Conservation (phyloP, 2,797 vertebrate genomes). For the Pyrocephalus nanus region DNA sequence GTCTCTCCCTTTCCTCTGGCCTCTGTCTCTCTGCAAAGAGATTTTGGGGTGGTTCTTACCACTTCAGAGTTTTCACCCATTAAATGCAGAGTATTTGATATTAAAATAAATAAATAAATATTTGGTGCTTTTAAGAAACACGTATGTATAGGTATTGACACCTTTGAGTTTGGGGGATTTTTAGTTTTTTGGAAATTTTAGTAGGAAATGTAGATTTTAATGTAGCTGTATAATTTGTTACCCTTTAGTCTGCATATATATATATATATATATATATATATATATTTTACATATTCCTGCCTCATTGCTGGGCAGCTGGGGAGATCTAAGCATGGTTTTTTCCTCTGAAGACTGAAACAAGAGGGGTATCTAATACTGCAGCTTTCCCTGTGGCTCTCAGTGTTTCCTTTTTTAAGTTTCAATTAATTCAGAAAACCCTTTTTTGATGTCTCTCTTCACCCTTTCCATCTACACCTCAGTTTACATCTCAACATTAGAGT, state of each 20-base stretch:
- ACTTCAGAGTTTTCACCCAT: neutral
- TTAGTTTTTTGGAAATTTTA: no score
- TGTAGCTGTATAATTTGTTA: no score
- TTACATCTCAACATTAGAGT: neutral
- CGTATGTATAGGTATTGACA: no score
- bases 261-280: no score
- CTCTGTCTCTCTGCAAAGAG: neutral
- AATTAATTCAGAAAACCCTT: neutral
- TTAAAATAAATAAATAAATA: no score
- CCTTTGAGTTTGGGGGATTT: no score
- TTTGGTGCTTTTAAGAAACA: neutral
- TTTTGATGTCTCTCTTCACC: neutral
- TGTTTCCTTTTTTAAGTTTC: neutral
- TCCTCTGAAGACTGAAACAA: neutral
- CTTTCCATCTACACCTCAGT: neutral
- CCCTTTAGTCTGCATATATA: neutral
- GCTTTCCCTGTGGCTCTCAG: neutral
- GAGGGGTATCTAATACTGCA: neutral
- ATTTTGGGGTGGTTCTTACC: neutral
- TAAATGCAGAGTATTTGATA: neutral
- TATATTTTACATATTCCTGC: neutral
- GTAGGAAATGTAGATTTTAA: no score
- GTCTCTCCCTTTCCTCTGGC: neutral
- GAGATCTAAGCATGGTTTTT: neutral
- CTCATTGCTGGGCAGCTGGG: neutral